A percentile compares a stretch with the other conserved stretches of the same genome.
phyloP scores from a whole-genome alignment of 1,140 invertebrate species.

The Subanguina moxae region DNA sequence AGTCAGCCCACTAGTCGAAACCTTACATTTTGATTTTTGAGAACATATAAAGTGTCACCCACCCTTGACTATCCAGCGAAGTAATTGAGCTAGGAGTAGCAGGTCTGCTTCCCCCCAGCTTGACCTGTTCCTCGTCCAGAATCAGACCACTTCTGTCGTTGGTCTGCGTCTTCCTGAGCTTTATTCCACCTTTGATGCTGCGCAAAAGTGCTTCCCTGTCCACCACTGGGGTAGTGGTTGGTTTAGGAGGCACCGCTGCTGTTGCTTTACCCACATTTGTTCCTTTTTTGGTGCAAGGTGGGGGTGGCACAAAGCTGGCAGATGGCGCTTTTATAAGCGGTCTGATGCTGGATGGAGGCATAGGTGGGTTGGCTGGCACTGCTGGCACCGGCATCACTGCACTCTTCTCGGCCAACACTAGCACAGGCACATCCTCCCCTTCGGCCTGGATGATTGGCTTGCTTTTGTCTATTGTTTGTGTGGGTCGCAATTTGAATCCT shows the following conservation, averaged over 20 bases:
- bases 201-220: conserved; percentile 22
- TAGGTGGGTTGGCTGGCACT: background rate
- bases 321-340: background rate
- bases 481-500: conserved; percentile 36
- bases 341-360: background rate
- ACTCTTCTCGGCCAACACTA: background rate
- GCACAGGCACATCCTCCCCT: conserved; percentile 19
- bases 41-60: no score
- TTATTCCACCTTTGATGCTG: conserved; percentile 18
- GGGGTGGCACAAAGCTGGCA: background rate
- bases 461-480: conserved; percentile 38
- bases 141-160: conserved; percentile 25
- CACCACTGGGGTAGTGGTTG: background rate
- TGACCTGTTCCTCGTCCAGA: conserved; percentile 23
- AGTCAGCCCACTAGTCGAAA: no score
- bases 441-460: conserved; percentile 36
- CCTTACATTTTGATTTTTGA: no score
- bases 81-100: conserved; percentile 4
- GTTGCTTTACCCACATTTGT: background rate
- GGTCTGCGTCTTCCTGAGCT: conserved; percentile 5
- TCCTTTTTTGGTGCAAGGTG: background rate
- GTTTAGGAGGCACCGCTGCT: background rate
- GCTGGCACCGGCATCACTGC: background rate
- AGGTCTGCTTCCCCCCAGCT: conserved; percentile 8
- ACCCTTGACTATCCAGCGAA: conserved; percentile 17